A percentile compares a stretch with the other conserved stretches of the same genome.
Evolutionary conservation across 1,140 invertebrate genomes (phyloP).

Genomic region (Coelopa frigida): DNA sequence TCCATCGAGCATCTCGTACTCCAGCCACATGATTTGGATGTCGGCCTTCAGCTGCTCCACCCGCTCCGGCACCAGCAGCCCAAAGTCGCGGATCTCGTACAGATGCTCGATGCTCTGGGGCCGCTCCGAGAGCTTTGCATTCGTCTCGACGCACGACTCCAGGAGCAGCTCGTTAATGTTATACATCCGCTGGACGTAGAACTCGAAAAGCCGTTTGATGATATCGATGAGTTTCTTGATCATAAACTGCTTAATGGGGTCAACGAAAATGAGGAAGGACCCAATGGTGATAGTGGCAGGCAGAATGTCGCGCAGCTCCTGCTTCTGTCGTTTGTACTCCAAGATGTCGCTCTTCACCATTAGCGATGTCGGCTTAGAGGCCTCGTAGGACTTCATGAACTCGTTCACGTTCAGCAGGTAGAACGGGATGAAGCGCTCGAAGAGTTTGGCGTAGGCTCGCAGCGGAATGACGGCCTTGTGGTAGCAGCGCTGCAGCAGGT

Average conservation of each 20-base stretch:
- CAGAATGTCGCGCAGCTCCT: conserved; percentile 30
- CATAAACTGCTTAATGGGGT: conserved; percentile 29
- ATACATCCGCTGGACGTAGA: conserved; percentile 39
- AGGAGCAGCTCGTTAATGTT: conserved; percentile 26
- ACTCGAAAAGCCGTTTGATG: conserved; percentile 31
- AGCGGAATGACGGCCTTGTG: conserved; percentile 24
- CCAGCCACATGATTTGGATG: conserved; percentile 40
- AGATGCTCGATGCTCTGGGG: conserved; percentile 37
- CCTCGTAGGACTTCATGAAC: conserved; percentile 26
- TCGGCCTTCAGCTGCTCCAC: conserved; percentile 27
- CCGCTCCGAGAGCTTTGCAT: conserved; percentile 22
- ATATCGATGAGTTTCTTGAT: conserved; percentile 35
- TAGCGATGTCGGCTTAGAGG: conserved; percentile 21
- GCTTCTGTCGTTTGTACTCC: conserved; percentile 31
- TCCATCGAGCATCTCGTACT: conserved; percentile 37
- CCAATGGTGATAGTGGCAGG: conserved; percentile 34
- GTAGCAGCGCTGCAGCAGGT: conserved; percentile 23
- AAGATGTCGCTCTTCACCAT: conserved; percentile 34
- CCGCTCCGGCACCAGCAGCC: conserved; percentile 22
- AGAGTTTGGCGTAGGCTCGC: conserved; percentile 23
- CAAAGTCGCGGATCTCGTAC: conserved; percentile 32
- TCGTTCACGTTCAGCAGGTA: conserved; percentile 22
- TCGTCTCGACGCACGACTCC: conserved; percentile 24
- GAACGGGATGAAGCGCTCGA: conserved; percentile 32
- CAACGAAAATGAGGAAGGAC: conserved; percentile 34